Conservation (phyloP, 2,888 invertebrate genomes). For the Luperina nickerlii region DNA sequence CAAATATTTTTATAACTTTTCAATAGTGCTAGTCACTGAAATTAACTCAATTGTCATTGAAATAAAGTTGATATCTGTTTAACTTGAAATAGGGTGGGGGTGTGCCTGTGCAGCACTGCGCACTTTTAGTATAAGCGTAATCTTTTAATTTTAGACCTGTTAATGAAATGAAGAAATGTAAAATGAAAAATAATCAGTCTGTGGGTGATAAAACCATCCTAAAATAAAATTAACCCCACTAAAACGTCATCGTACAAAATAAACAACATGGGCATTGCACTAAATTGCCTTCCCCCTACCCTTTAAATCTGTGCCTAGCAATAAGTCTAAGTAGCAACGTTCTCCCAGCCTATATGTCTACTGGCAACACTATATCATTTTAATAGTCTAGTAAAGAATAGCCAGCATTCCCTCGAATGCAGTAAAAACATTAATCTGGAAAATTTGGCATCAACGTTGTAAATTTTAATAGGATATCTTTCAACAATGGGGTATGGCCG, state of each 20-base stretch:
- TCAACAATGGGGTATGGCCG: constrained; percentile 42
- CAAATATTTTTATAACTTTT: too few species aligned
- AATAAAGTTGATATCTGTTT: too few species aligned
- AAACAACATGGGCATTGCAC: not conserved
- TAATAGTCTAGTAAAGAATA: constrained; percentile 59
- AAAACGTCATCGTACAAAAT: not conserved
- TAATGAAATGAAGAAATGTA: too few species aligned
- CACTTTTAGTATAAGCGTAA: too few species aligned
- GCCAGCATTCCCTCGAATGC: constrained; percentile 37
- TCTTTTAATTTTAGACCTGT: too few species aligned
- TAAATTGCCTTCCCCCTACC: not conserved
- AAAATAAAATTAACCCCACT: constrained; percentile 1
- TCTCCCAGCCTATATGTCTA: constrained; percentile 54
- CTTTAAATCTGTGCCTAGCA: constrained; percentile 28
- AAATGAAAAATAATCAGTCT: not conserved
- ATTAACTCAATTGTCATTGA: too few species aligned
- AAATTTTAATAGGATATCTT: constrained; percentile 64
- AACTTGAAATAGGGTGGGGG: too few species aligned
- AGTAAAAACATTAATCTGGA: constrained; percentile 58
- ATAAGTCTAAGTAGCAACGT: constrained; percentile 43
- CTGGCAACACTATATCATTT: constrained; percentile 54
- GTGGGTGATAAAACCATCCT: not conserved
- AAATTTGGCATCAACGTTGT: constrained; percentile 64
- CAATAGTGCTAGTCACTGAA: too few species aligned
- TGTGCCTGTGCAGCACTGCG: too few species aligned